These are phyloP conservation scores for Thelaira solivaga DNA, from an alignment of 2,888 invertebrate species.

Conservation along the genomic window DNA sequence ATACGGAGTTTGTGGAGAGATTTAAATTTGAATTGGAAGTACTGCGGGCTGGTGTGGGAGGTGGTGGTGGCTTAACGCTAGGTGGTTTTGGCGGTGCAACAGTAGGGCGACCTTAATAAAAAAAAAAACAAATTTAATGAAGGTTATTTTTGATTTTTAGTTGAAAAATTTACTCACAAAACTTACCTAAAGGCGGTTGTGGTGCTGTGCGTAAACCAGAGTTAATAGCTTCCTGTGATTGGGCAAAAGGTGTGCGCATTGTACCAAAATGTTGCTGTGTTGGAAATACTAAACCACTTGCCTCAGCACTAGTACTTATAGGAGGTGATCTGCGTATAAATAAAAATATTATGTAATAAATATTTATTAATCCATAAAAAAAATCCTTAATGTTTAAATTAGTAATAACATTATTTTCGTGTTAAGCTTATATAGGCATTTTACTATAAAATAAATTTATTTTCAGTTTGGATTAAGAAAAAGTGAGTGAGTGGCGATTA, in stretches of 20 bases:
- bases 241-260: conserved; percentile 73
- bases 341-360: neutral
- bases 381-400: conserved; percentile 9
- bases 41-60: conserved; percentile 77
- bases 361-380: conserved; percentile 5
- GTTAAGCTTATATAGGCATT: conserved; percentile 8
- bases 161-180: too few relatives aligned
- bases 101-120: conserved; percentile 73
- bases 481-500: conserved; percentile 4
- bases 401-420: neutral
- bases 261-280: conserved; percentile 76
- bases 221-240: conserved; percentile 73
- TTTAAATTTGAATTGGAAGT: conserved; percentile 76
- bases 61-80: conserved; percentile 76
- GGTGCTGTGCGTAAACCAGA: conserved; percentile 72
- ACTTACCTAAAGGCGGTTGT: conserved; percentile 74
- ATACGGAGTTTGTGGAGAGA: conserved; percentile 64
- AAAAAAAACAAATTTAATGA: neutral
- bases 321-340: conserved; percentile 74
- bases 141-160: neutral
- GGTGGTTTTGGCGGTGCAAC: conserved; percentile 74
- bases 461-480: neutral
- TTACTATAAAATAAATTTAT: neutral
- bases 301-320: conserved; percentile 69
- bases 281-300: conserved; percentile 72